phyloP scores from a whole-genome alignment of 2,888 invertebrate species.

The Leucoma salicis region DNA sequence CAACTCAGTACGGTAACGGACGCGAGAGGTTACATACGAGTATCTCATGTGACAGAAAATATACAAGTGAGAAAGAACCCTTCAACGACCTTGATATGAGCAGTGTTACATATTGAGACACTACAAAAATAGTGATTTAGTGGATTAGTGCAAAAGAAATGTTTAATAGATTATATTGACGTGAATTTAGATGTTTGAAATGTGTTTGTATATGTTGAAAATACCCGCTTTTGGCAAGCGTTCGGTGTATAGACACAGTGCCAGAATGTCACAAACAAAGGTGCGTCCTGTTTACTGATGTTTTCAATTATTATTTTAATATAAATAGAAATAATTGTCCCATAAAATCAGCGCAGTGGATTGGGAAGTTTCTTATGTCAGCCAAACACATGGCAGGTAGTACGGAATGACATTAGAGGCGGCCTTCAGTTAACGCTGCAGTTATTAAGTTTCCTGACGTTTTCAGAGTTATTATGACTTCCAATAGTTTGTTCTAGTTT shows the following conservation, averaged over 20 bases:
- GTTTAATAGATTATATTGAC: neutral
- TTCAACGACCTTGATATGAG: neutral
- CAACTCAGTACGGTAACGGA: conserved; percentile 43
- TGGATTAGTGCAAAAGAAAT: conserved; percentile 3
- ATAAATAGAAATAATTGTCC: too few relatives aligned
- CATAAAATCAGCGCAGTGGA: too few relatives aligned
- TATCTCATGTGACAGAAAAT: conserved; percentile 20
- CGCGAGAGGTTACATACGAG: conserved; percentile 24
- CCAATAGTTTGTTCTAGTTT: too few relatives aligned
- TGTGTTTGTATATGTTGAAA: conserved; percentile 45
- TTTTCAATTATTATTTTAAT: too few relatives aligned
- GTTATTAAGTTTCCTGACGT: too few relatives aligned
- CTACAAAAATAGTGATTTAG: neutral
- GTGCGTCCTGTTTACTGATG: conserved; percentile 58
- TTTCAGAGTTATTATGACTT: too few relatives aligned
- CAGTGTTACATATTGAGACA: too few relatives aligned
- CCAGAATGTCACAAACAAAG: conserved; percentile 58
- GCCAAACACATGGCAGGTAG: too few relatives aligned
- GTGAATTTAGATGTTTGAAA: conserved; percentile 33
- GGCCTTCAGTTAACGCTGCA: too few relatives aligned
- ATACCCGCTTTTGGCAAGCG: conserved; percentile 49
- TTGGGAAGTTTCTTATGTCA: too few relatives aligned
- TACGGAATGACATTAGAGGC: too few relatives aligned
- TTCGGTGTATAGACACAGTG: conserved; percentile 41
- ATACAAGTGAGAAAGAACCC: neutral